These are phyloP conservation scores for Nothobranchius furzeri DNA, from an alignment of 2,113 vertebrate genomes.

Conservation along the genomic window DNA sequence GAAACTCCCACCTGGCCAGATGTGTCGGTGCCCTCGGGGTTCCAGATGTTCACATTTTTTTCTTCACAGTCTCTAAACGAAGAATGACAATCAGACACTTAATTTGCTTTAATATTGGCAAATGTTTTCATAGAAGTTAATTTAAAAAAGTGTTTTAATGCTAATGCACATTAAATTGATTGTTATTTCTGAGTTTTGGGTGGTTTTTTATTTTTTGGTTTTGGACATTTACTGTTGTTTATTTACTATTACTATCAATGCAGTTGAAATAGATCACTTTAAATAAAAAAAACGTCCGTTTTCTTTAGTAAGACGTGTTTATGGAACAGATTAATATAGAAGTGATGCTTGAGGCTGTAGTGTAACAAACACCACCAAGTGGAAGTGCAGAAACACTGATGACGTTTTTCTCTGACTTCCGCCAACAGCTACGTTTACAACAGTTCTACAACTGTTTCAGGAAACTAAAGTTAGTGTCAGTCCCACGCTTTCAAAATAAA, in stretches of 20 bases:
- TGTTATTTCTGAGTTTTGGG: too few relatives aligned
- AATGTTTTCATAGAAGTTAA: neutral
- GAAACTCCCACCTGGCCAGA: constrained; percentile 37
- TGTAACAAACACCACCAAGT: neutral
- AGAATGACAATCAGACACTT: neutral
- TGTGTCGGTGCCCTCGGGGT: constrained; percentile 53
- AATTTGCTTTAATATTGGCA: neutral
- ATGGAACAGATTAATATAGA: too few relatives aligned
- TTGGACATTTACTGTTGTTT: too few relatives aligned
- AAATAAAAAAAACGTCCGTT: too few relatives aligned
- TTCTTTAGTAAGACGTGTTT: neutral
- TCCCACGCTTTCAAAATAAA: constrained; percentile 11
- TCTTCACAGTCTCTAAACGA: constrained; percentile 50
- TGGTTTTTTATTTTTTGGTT: too few relatives aligned
- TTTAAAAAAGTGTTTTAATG: neutral
- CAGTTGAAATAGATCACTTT: too few relatives aligned
- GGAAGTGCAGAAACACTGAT: neutral
- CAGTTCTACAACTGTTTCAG: neutral
- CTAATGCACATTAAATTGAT: too few relatives aligned
- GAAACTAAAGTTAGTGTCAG: neutral
- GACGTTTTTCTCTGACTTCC: neutral
- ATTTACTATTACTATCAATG: too few relatives aligned
- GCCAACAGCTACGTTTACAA: constrained; percentile 10
- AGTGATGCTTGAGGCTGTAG: too few relatives aligned
- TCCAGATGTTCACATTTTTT: constrained; percentile 60